Base-by-base conservation (phyloP, 1,140 invertebrate genomes). In the Drosophila sproati region DNA sequence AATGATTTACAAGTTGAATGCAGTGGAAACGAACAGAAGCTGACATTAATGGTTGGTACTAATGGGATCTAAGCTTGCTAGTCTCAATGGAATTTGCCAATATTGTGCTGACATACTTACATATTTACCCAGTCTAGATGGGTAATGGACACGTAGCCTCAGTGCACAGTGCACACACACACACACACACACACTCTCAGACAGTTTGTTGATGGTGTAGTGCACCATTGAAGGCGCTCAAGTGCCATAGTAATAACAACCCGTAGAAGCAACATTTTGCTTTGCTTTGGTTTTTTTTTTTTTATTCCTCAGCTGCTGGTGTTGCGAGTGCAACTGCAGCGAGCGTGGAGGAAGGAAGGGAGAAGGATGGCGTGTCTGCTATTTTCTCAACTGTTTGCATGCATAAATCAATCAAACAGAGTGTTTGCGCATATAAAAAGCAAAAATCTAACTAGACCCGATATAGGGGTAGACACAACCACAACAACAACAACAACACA, bases 371-470 rank as follows among this genome's bases (percentile, higher is more conserved):
- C 31, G 12, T 28, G n/a, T 51, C 4, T 68, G 54, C 3, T 48
- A 47, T 50, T 28, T 41, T 56, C 52, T 32, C 69, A 67, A 45
- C 74, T 73, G 80, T 76, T 79, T 72, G 73, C 59, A 82, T 82
- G 79, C 80, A 83, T 79, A 82, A 82, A 82, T 82, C 80, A 82
- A 82, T 82, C 80, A 82, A 77, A 76, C 77, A 57, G 80, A 82
- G 80, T 82, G 80, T 83, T 83, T 79, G 76, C 67, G 45, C 69
- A 82, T 72, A 73, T 52, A 57, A 75, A 66, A 35, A 56, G 47
- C 54, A 47, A 74, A 51, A 56, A 62, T 55, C 4, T 39, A 57
- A 6, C n/a, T 54, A 31, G 35, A 47, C 39, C 29, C 32, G 48
- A 32, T 55, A 67, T 73, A 67, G 70, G 63, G 69, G 62, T 73